phyloP scores from a whole-genome alignment of 1,140 invertebrate genomes.

The Ceratina calcarata region DNA sequence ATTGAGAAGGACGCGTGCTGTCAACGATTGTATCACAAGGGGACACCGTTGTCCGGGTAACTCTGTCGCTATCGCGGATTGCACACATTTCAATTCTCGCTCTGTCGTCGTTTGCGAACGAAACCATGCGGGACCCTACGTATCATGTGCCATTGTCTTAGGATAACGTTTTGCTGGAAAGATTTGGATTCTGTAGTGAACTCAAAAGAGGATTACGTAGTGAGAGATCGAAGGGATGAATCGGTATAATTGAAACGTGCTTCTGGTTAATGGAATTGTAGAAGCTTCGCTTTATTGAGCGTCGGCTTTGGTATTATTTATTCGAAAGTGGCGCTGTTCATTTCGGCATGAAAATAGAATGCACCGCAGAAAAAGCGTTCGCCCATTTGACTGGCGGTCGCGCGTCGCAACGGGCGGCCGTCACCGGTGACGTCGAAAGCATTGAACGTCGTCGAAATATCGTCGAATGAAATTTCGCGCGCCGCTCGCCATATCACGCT shows the following conservation, averaged over 20 bases:
- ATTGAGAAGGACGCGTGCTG: not conserved
- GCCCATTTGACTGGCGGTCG: not conserved
- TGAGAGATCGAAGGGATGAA: not conserved
- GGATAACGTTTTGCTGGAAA: too few species aligned
- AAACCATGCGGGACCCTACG: not conserved
- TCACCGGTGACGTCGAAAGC: slow-evolving; percentile 4
- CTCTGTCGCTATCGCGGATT: slow-evolving; percentile 24
- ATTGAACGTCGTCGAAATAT: slow-evolving; percentile 16
- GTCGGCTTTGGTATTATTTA: too few species aligned
- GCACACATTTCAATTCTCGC: not conserved
- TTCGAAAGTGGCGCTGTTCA: not conserved
- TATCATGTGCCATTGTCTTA: too few species aligned
- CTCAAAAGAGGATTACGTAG: too few species aligned
- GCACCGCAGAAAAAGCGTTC: not conserved
- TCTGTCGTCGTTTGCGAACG: not conserved
- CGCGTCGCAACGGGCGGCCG: not conserved
- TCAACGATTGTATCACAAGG: slow-evolving; percentile 17
- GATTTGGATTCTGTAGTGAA: too few species aligned
- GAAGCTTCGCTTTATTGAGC: not conserved
- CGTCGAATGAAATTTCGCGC: slow-evolving; percentile 22
- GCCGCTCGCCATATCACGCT: not conserved
- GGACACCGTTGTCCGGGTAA: slow-evolving; percentile 18
- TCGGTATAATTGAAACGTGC: not conserved
- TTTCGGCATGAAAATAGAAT: not conserved
- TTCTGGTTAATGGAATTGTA: not conserved